Evolutionary conservation across 2,888 invertebrate genomes (phyloP).

Genomic region (Dendrolimus pini): DNA sequence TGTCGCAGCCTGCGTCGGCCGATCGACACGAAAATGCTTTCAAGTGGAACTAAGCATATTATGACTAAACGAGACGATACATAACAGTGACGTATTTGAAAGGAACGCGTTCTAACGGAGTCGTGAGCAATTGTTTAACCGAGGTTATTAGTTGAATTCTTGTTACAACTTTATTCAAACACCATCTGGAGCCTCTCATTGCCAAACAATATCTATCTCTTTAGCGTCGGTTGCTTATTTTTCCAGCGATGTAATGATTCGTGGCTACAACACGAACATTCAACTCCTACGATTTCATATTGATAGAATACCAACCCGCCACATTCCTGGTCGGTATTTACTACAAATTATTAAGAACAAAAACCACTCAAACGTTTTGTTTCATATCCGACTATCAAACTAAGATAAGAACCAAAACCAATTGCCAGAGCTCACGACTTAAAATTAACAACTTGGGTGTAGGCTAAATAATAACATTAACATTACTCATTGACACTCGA

Average conservation of each 20-base stretch:
- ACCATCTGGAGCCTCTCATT: background rate
- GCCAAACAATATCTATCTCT: background rate
- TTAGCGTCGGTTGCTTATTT: background rate
- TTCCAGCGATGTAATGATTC: background rate
- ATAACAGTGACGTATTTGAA: background rate
- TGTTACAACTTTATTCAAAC: background rate
- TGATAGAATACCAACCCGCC: too few species aligned
- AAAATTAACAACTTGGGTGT: too few species aligned
- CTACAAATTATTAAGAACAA: too few species aligned
- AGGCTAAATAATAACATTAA: too few species aligned
- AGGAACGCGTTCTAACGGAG: background rate
- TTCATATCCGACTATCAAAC: too few species aligned
- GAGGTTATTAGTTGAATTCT: background rate
- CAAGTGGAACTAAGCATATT: background rate
- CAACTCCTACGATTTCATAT: too few species aligned
- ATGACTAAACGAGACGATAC: background rate
- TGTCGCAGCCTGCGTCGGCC: background rate
- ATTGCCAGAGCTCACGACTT: too few species aligned
- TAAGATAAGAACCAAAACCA: too few species aligned
- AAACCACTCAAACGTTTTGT: too few species aligned
- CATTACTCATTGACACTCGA: too few species aligned
- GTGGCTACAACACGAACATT: too few species aligned
- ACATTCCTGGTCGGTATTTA: too few species aligned
- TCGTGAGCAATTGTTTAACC: background rate
- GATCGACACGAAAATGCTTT: background rate